These are phyloP conservation scores for Ellobius talpinus DNA, from an alignment of 2,113 vertebrate genomes.

Conservation along the genomic window DNA sequence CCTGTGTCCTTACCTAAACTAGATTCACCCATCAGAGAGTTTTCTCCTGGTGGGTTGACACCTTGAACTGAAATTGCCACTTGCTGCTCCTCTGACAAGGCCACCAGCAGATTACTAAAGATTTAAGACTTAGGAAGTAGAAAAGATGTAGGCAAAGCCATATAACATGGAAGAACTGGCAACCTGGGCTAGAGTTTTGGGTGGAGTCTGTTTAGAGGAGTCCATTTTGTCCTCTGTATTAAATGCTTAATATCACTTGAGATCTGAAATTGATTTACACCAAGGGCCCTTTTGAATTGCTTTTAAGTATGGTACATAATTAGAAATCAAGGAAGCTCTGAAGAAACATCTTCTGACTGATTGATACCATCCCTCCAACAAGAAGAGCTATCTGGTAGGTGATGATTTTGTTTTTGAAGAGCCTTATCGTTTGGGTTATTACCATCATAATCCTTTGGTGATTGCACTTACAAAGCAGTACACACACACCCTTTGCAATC, in stretches of 20 bases:
- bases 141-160: background rate
- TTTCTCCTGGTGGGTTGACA: too few relatives aligned
- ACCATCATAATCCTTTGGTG: background rate
- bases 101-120: background rate
- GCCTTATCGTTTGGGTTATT: background rate
- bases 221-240: background rate
- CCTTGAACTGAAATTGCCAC: too few relatives aligned
- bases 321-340: background rate
- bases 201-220: too few relatives aligned
- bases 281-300: background rate
- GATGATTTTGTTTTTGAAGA: constrained; percentile 29
- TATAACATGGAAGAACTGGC: background rate
- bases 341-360: constrained; percentile 8
- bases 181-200: background rate
- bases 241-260: background rate
- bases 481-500: background rate
- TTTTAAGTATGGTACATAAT: background rate
- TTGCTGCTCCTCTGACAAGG: too few relatives aligned
- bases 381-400: constrained; percentile 23
- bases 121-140: background rate
- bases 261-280: constrained; percentile 35
- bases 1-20: too few relatives aligned
- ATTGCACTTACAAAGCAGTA: background rate
- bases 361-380: constrained; percentile 32
- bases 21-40: too few relatives aligned